Evolutionary conservation across 2,113 vertebrate genomes (phyloP).

Genomic region (Megalops atlanticus): DNA sequence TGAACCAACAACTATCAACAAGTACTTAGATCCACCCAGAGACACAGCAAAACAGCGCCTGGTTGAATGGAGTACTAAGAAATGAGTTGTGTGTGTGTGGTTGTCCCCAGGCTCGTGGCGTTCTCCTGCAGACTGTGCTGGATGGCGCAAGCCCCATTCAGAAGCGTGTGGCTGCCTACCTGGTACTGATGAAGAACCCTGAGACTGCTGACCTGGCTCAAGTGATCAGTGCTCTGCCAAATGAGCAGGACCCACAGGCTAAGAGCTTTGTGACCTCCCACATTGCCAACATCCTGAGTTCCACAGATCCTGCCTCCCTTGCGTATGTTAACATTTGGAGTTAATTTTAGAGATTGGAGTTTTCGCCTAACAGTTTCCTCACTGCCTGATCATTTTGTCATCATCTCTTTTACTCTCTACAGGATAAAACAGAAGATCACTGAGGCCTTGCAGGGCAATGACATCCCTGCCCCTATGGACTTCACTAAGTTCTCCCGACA

Average conservation of each 20-base stretch:
- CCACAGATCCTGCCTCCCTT: conserved; percentile 69
- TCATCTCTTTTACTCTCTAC: conserved; percentile 25
- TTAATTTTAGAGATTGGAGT: background rate
- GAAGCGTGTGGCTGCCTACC: conserved; percentile 87
- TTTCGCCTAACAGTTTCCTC: background rate
- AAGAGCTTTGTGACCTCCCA: conserved; percentile 89
- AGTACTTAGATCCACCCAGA: background rate
- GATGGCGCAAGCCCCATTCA: conserved; percentile 68
- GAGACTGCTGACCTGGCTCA: conserved; percentile 70
- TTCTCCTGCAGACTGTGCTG: conserved; percentile 76
- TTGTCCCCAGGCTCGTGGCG: conserved; percentile 63
- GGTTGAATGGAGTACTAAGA: background rate
- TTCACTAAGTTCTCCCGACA: conserved; percentile 82
- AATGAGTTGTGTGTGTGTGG: background rate
- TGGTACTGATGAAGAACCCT: conserved; percentile 86
- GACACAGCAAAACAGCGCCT: background rate
- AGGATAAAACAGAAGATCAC: conserved; percentile 78
- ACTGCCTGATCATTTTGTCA: background rate
- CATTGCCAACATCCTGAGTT: conserved; percentile 82
- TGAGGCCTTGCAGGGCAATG: conserved; percentile 72
- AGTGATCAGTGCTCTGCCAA: conserved; percentile 65
- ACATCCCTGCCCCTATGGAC: conserved; percentile 71
- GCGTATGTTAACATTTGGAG: conserved; percentile 66
- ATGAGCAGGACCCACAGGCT: conserved; percentile 77
- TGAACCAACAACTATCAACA: background rate